phyloP scores from a whole-genome alignment of 2,888 invertebrate genomes.

The Tribolium freemani region DNA sequence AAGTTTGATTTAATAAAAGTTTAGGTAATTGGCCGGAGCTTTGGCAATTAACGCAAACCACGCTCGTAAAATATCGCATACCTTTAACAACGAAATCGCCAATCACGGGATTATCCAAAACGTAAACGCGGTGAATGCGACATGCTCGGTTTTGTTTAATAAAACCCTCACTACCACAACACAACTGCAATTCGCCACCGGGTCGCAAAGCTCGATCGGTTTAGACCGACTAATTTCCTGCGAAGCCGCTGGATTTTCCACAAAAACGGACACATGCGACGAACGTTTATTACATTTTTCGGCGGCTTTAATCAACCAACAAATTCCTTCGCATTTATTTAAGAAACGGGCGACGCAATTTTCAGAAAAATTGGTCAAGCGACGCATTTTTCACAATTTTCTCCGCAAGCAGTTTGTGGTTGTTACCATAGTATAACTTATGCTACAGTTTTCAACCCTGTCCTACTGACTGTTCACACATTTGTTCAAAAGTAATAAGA shows the following conservation, averaged over 20 bases:
- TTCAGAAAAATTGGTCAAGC: neutral
- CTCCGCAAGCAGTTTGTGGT: neutral
- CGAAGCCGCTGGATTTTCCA: slow-evolving; percentile 5
- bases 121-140: slow-evolving; percentile 28
- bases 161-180: slow-evolving; percentile 28
- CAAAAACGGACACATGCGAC: slow-evolving; percentile 19
- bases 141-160: slow-evolving; percentile 37
- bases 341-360: neutral
- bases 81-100: slow-evolving; percentile 31
- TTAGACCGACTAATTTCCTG: slow-evolving; percentile 16
- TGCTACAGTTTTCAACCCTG: too few species aligned
- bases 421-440: neutral
- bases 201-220: neutral
- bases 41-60: slow-evolving; percentile 23
- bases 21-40: slow-evolving; percentile 37
- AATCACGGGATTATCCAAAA: slow-evolving; percentile 32
- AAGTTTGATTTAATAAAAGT: slow-evolving; percentile 27
- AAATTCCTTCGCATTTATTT: slow-evolving; percentile 14
- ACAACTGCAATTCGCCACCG: slow-evolving; percentile 15
- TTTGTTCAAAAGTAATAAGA: neutral
- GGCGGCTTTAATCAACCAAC: slow-evolving; percentile 20
- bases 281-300: slow-evolving; percentile 28
- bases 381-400: too few species aligned
- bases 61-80: slow-evolving; percentile 23
- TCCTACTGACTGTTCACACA: neutral